These are phyloP conservation scores for Epinotia brunnichana DNA, from an alignment of 2,888 invertebrate species.

Conservation along the genomic window DNA sequence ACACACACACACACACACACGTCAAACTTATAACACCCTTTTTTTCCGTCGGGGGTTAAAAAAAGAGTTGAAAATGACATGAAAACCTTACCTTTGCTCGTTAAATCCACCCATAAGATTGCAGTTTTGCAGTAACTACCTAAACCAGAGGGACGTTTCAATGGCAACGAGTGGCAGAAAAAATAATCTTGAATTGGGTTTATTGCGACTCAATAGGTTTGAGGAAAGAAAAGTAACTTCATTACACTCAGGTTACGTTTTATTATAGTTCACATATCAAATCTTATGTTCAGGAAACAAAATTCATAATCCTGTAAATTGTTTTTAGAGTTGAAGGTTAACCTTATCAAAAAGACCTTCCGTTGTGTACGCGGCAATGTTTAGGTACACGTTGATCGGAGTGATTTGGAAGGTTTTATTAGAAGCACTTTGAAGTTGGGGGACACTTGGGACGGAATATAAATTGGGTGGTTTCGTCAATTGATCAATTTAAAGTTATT, in stretches of 20 bases:
- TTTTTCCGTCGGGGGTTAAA: too few relatives aligned
- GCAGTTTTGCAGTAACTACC: too few relatives aligned
- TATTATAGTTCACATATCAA: neutral
- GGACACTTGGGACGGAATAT: too few relatives aligned
- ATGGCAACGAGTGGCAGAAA: too few relatives aligned
- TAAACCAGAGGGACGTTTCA: too few relatives aligned
- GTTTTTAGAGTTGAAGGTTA: neutral
- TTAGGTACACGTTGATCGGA: neutral
- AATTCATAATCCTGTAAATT: neutral
- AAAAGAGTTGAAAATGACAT: too few relatives aligned
- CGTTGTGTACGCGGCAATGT: neutral
- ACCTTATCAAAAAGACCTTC: neutral
- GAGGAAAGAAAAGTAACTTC: constrained; percentile 3
- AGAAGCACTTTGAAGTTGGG: neutral
- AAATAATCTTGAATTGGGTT: too few relatives aligned
- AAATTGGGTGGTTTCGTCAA: neutral
- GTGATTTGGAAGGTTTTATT: constrained; percentile 7
- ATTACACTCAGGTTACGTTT: neutral
- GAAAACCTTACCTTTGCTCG: too few relatives aligned
- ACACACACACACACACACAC: too few relatives aligned
- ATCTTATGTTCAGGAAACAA: neutral
- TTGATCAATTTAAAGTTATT: neutral
- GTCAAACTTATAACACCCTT: too few relatives aligned
- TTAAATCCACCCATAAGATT: too few relatives aligned
- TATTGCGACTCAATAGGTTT: neutral